Evolutionary conservation across 2,888 invertebrate genomes (phyloP).

Genomic region (Acleris sparsana): DNA sequence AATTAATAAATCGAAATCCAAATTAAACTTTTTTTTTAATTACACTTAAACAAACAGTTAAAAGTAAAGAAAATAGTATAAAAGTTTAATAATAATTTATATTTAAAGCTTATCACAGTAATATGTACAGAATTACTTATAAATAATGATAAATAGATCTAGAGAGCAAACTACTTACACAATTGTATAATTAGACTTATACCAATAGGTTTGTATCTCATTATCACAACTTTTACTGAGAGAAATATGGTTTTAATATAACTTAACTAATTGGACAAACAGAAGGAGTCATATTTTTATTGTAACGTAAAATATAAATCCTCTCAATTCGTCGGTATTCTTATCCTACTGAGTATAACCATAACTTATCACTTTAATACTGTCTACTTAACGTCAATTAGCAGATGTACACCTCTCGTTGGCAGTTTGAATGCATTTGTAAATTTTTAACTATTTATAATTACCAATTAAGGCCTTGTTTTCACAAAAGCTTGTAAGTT

Average conservation of each 20-base stretch:
- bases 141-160: conserved; percentile 25
- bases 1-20: neutral
- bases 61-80: conserved; percentile 4
- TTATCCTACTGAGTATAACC: conserved; percentile 17
- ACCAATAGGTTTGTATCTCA: conserved; percentile 46
- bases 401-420: neutral
- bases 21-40: conserved; percentile 9
- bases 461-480: too few relatives aligned
- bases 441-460: too few relatives aligned
- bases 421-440: too few relatives aligned
- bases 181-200: conserved; percentile 21
- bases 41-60: conserved; percentile 8
- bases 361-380: neutral
- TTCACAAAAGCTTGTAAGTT: too few relatives aligned
- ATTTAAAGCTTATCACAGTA: neutral
- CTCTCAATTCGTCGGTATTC: conserved; percentile 69
- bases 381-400: neutral
- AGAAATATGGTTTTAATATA: conserved; percentile 34
- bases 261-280: conserved; percentile 58
- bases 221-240: conserved; percentile 63
- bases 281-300: conserved; percentile 78
- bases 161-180: conserved; percentile 4
- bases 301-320: conserved; percentile 73
- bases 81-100: too few relatives aligned
- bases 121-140: conserved; percentile 28